A percentile compares a stretch with the other conserved stretches of the same genome.
Evolutionary conservation across 2,113 vertebrate species (phyloP).

Genomic region (Syrmaticus mikado): DNA sequence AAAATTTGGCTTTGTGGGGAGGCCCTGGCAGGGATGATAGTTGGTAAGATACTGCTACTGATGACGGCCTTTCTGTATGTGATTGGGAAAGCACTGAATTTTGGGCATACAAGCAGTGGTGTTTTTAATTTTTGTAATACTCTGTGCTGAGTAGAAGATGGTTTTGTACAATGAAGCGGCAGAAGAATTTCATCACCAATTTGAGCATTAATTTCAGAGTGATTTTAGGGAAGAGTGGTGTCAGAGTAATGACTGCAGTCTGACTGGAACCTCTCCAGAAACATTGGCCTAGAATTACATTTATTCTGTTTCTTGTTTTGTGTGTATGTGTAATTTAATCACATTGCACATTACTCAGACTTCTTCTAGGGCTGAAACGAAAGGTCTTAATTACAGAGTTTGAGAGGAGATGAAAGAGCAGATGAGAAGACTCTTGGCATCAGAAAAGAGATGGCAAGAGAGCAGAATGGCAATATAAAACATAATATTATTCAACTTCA

Average conservation of each 20-base stretch:
- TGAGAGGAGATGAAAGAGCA: neutral
- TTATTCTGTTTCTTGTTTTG: neutral
- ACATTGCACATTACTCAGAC: neutral
- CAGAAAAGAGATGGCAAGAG: neutral
- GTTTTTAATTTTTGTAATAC: neutral
- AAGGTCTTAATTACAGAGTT: neutral
- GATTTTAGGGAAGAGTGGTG: neutral
- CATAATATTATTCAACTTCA: neutral
- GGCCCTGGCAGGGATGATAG: neutral
- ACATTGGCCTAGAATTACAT: neutral
- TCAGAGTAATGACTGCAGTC: neutral
- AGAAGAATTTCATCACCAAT: neutral
- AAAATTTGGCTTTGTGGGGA: too few relatives aligned
- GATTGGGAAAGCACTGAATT: neutral
- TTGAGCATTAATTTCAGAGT: neutral
- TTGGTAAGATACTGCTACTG: neutral
- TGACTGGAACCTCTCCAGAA: neutral
- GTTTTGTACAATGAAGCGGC: neutral
- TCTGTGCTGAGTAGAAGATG: neutral
- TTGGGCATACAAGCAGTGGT: neutral
- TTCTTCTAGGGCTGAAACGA: neutral
- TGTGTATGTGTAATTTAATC: neutral
- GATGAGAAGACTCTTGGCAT: neutral
- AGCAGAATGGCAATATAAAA: neutral
- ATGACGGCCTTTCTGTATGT: neutral